Base-by-base conservation (phyloP, 2,888 invertebrate genomes). In the Lissonota sp. region DNA sequence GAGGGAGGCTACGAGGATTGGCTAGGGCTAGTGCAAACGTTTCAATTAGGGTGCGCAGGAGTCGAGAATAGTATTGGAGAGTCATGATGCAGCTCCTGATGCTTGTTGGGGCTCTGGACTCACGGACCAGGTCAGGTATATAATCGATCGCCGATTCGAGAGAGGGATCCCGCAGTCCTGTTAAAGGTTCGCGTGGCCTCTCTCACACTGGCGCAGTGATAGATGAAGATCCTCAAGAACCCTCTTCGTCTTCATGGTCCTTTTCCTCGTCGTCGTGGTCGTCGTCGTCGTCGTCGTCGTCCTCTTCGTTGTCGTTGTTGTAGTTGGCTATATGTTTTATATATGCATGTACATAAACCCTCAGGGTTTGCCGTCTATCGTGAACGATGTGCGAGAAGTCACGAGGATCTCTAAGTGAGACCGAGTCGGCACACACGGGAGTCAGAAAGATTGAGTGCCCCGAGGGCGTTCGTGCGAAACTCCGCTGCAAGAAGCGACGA, bases 61-160 rank as follows among this genome's bases (percentile, higher is more conserved):
- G 55, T 77, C 79, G 77, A 71, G 80, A 78, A 26, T 26, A 63
- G 67, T 14, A 70, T 26, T 2, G 66, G 60, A 55, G 71, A 71
- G 60, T 71, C 60, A 14, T 42, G 53, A 57, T 51, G 46, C 46
- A 67, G 60, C 70, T 67, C 49, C 73, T 44, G 67, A 62, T 58
- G 67, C 49, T 73, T n/a, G 64, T 49, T 51, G 66, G 51, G 51
- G 46, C 37, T 49, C 58, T 70, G 69, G 83, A 63, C 72, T 70
- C 69, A 70, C 63, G 69, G 63, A 72, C 69, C 80, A 55, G 73
- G 73, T 81, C 80, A 81, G 82, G 83, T 63, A 55, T 85, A 89
- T 87, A 88, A 88, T 89, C 88, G 88, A 90, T 88, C 85, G 86
- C 79, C 85, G 84, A 87, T 86, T 86, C 84, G 53, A 84, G 85